Conservation (phyloP, 2,113 vertebrate genomes). For the Macroglossus sobrinus region DNA sequence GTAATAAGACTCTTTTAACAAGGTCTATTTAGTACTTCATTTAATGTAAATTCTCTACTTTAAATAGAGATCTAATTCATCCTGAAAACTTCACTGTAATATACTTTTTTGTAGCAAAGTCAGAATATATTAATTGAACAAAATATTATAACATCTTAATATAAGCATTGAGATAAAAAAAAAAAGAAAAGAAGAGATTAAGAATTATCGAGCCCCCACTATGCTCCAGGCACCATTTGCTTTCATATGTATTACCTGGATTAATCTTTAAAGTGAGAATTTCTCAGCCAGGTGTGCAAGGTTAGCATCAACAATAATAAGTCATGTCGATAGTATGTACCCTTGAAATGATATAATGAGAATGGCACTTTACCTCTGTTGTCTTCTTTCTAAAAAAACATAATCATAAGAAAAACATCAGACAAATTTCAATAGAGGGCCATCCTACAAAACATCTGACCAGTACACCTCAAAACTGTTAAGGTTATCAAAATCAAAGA, state of each 20-base stretch:
- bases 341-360: background rate
- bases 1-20: background rate
- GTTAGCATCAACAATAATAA: background rate
- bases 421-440: background rate
- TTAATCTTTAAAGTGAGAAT: background rate
- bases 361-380: background rate
- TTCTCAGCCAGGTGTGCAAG: conserved; percentile 8
- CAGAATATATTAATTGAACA: conserved; percentile 28
- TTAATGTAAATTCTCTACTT: background rate
- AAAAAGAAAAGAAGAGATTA: background rate
- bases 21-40: background rate
- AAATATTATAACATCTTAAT: background rate
- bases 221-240: background rate
- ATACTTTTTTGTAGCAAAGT: background rate
- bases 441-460: background rate
- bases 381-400: background rate
- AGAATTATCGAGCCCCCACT: background rate
- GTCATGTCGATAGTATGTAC: background rate
- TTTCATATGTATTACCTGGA: background rate
- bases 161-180: background rate
- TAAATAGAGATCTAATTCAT: background rate
- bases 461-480: background rate
- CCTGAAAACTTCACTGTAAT: background rate
- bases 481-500: conserved; percentile 16
- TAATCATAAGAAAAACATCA: background rate